Evolutionary conservation across 1,140 invertebrate genomes (phyloP), one percentile per base, ranked within the genome.

Genomic region (Apis dorsata): DNA sequence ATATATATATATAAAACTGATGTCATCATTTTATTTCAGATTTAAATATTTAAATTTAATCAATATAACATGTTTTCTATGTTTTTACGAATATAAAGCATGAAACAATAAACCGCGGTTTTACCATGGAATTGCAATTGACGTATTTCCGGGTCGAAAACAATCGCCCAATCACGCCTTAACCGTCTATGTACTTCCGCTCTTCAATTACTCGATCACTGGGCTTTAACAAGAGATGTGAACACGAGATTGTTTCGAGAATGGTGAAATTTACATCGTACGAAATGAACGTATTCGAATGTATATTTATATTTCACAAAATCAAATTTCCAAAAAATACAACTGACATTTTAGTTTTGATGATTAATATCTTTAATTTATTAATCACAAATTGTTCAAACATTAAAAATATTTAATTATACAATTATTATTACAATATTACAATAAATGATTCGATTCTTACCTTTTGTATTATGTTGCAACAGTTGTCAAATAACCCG

Each of bases 141-240:
- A 74, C 59, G 79, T 65, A 65, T 80, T 71, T 78, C 69, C 70
- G 79, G 59, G 28, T 51, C 73, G 55, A 82, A 78, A 80, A 84
- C 59, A 84, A 80, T 79, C 24, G 62, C 34, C 53, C 68, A 79
- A 84, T 84, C 53, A 68, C 57, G 60, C 76, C 44, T 84, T 79
- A 57, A 55, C 60, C 66, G 69, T 57, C 78, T 55, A 57, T 59
- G 55, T 17, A 66, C 76, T 84, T 73, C 76, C 81, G 75, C 49
- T 63, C 59, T 74, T 84, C 71, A 80, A 84, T 79, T 72, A 74
- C 55, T 72, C 62, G 69, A 79, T 84, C 76, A 80, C 9, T 28
- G 57, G 57, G 4, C 69, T 28, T 60, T 28, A 55, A 72, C 44
- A 17, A 71, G 69, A 65, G 53, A 78, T 28, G 12, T 34, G 24